Evolutionary conservation across 2,797 vertebrate species (phyloP).

Genomic region (Dendrocincla tyrannina): DNA sequence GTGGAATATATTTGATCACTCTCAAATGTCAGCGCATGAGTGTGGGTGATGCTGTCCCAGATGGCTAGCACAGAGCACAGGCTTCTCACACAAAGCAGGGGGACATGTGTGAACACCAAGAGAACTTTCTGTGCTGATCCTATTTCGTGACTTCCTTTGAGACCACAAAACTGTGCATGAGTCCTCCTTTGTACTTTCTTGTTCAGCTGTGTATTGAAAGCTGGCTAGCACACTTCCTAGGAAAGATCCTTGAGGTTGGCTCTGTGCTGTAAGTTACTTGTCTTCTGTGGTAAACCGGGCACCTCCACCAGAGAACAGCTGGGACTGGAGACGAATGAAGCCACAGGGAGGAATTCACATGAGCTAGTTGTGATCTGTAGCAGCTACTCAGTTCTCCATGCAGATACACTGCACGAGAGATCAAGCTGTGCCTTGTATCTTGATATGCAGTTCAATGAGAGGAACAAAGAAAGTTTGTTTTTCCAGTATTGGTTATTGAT

Average conservation of each 20-base stretch:
- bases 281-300: background rate
- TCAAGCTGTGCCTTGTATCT: background rate
- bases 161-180: background rate
- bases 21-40: constrained; percentile 4
- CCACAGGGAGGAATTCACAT: background rate
- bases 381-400: background rate
- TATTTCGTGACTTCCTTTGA: background rate
- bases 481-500: background rate
- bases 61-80: background rate
- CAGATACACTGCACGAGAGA: background rate
- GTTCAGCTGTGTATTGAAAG: background rate
- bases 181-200: background rate
- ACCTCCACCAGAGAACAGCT: background rate
- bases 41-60: background rate
- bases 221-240: background rate
- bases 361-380: background rate
- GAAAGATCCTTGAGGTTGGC: background rate
- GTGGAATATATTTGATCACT: constrained; percentile 23
- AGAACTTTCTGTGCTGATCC: background rate
- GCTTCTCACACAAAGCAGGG: constrained; percentile 23
- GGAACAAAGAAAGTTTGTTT: background rate
- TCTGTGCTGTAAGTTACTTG: background rate
- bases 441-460: background rate
- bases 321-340: background rate
- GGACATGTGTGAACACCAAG: background rate